Evolutionary conservation across 2,888 invertebrate genomes (phyloP), one percentile per base, ranked within the genome.

Genomic region (Stegana nigrithorax): DNA sequence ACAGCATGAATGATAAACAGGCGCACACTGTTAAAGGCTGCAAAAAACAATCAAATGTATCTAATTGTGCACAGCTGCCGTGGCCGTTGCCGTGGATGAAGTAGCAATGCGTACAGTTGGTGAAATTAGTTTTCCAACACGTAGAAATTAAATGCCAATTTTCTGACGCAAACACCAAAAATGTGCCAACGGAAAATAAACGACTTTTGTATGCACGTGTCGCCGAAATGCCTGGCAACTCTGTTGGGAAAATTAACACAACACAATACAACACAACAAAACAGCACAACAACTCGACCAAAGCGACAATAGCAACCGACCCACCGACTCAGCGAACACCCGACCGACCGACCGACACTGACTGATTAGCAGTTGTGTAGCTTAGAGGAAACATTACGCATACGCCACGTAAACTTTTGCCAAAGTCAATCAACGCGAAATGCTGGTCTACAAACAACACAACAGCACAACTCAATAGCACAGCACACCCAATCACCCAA

Each of bases 181-280:
- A 36, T 29, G 21, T 47, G 21, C 47, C 47, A 8, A 23, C 25
- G 47, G 25, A 47, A 17, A 23, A 8, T 8, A 7, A 44, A 19
- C 17, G 17, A n/a, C n/a, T n/a, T n/a, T n/a, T n/a, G n/a, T n/a
- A n/a, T n/a, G n/a, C n/a, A n/a, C n/a, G n/a, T n/a, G n/a, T n/a
- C 36, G 53, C 36, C 14, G 29, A 36, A 65, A 62, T 66, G 59
- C 57, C 59, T 55, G 65, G 65, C 62, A 66, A 71, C 78, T 79
- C 75, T 78, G 73, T 75, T 72, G 80, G 80, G 80, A 73, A 75
- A 75, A 75, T 80, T 75, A 75, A 80, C 80, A 78, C 80, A 73
- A 76, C n/a, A n/a, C n/a, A n/a, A n/a, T n/a, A n/a, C n/a, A n/a
- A n/a, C n/a, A n/a, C n/a, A n/a, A n/a, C n/a, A n/a, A n/a, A n/a